Conservation (phyloP, 2,113 vertebrate genomes). For the Nothocercus nigrocapillus region DNA sequence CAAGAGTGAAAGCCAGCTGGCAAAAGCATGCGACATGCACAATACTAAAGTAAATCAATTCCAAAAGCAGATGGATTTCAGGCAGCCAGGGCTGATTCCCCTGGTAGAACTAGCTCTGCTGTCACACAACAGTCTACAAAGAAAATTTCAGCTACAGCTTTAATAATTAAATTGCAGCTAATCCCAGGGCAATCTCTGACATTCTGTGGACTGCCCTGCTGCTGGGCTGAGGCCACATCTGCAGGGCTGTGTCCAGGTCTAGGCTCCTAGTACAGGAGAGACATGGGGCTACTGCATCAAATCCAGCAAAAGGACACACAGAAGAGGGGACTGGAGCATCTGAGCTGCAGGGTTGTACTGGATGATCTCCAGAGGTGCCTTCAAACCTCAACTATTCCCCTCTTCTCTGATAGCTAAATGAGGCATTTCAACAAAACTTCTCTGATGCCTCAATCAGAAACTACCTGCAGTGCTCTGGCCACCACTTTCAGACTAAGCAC, state of each 20-base stretch:
- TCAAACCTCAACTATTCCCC: neutral
- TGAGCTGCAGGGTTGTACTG: neutral
- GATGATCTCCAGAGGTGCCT: neutral
- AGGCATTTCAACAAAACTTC: neutral
- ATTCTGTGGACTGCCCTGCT: neutral
- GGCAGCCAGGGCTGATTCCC: neutral
- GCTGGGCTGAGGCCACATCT: neutral
- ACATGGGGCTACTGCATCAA: neutral
- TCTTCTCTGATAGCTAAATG: neutral
- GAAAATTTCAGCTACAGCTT: neutral
- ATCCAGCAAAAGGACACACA: neutral
- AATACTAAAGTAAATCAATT: neutral
- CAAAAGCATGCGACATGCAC: neutral
- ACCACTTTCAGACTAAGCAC: neutral
- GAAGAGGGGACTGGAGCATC: neutral
- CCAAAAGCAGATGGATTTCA: neutral
- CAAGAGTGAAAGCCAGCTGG: neutral
- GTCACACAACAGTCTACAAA: neutral
- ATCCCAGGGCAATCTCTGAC: neutral
- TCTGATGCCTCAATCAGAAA: neutral
- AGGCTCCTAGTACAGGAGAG: neutral
- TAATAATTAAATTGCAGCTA: neutral
- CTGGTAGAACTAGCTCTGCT: neutral
- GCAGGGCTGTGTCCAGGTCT: neutral
- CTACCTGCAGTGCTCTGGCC: neutral